Percentiles rank a stretch among this genome's conserved stretches.
Conservation (phyloP, 2,113 vertebrate species). For the Cichladusa arquata region DNA sequence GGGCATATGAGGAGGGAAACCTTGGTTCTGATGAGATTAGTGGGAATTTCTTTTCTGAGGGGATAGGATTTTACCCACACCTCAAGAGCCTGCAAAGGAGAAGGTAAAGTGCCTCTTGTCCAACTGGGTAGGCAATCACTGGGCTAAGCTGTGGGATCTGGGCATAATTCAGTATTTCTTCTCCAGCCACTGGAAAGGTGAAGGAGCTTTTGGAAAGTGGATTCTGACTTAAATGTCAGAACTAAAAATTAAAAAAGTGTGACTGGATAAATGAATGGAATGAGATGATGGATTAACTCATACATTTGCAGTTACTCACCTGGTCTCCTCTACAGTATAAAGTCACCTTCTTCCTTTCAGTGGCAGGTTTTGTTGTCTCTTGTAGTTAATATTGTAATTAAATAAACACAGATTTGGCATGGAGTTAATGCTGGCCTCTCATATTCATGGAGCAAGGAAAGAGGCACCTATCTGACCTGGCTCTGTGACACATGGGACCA, state of each 20-base stretch:
- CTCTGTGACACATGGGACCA: background rate
- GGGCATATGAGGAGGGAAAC: background rate
- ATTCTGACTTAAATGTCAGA: conserved; percentile 33
- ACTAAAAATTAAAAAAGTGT: conserved; percentile 1
- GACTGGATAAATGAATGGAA: background rate
- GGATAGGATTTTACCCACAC: background rate
- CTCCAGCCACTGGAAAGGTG: background rate
- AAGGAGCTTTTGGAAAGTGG: conserved; percentile 2
- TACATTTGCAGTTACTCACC: conserved; percentile 3
- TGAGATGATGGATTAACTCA: conserved; percentile 1
- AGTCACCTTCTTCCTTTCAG: background rate
- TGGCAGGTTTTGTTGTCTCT: conserved; percentile 23
- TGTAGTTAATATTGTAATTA: conserved; percentile 23
- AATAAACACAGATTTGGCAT: conserved; percentile 24
- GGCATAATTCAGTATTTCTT: background rate
- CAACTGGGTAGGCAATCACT: background rate
- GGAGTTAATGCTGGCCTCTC: background rate
- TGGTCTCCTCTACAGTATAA: background rate
- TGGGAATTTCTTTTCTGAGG: background rate
- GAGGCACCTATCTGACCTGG: conserved; percentile 14
- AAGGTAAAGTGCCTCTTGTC: background rate
- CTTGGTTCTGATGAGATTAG: background rate
- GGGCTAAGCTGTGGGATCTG: background rate
- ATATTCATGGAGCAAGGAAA: background rate
- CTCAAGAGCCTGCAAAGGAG: background rate